Conservation (phyloP, 2,888 invertebrate species). For the Lamellibrachia columna region DNA sequence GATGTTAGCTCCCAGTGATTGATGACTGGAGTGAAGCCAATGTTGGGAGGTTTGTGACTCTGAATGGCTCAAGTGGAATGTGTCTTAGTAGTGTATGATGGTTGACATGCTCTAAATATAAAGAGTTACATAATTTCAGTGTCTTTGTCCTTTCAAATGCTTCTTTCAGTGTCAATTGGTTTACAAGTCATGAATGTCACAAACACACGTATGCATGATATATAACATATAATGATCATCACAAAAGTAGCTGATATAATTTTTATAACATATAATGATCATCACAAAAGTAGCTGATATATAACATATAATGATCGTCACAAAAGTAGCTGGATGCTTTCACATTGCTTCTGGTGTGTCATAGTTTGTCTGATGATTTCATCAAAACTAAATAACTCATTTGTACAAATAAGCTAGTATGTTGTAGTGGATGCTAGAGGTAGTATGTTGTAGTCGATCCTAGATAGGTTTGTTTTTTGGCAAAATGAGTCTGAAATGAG, state of each 20-base stretch:
- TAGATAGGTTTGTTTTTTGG: too few species aligned
- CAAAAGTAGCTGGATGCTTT: neutral
- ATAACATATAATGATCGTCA: neutral
- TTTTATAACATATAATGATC: neutral
- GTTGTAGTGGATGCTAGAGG: too few species aligned
- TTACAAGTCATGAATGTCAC: neutral
- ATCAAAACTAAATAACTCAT: too few species aligned
- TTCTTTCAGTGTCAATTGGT: neutral
- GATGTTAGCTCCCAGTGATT: neutral
- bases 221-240: neutral
- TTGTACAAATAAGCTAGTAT: too few species aligned
- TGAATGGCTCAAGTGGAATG: neutral
- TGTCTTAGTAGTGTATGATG: neutral
- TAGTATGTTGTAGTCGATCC: too few species aligned
- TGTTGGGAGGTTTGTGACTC: neutral
- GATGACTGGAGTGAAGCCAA: neutral
- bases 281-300: neutral
- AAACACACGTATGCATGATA: neutral
- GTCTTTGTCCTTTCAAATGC: neutral
- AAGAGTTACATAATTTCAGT: neutral
- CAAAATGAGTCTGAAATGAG: too few species aligned
- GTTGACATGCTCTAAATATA: neutral
- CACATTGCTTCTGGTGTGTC: neutral
- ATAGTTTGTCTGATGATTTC: too few species aligned
- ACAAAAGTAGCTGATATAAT: neutral